These are phyloP conservation scores for Ameiurus melas DNA, from an alignment of 2,113 vertebrate genomes.

Conservation along the genomic window DNA sequence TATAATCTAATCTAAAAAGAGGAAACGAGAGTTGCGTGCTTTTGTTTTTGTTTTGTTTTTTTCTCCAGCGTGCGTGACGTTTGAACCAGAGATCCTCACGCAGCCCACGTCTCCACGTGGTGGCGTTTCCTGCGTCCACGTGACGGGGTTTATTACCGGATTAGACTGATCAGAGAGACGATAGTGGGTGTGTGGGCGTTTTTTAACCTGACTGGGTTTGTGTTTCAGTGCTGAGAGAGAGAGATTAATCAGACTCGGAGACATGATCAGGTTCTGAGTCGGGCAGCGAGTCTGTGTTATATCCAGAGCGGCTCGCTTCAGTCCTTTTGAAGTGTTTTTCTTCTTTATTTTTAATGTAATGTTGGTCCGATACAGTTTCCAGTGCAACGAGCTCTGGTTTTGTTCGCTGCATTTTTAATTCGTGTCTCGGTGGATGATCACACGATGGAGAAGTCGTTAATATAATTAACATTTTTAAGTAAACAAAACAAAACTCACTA, in stretches of 20 bases:
- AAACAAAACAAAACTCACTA: background rate
- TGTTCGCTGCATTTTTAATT: constrained; percentile 56
- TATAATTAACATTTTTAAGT: background rate
- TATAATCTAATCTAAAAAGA: background rate
- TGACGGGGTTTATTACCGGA: background rate
- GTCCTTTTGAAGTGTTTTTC: constrained; percentile 45
- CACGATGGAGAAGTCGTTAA: background rate
- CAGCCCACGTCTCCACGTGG: background rate
- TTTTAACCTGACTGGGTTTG: background rate
- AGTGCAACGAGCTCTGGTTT: constrained; percentile 58
- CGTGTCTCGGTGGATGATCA: constrained; percentile 32
- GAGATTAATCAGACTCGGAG: constrained; percentile 55
- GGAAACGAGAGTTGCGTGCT: background rate
- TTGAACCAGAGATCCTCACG: background rate
- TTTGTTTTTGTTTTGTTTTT: background rate
- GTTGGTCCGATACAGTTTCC: constrained; percentile 40
- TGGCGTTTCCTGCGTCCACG: background rate
- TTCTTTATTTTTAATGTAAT: background rate
- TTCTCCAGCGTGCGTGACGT: background rate
- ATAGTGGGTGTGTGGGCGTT: background rate
- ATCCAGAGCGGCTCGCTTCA: constrained; percentile 31
- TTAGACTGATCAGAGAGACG: background rate
- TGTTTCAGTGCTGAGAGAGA: background rate
- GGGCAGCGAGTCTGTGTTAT: background rate
- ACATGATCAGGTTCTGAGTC: constrained; percentile 2